A percentile compares a stretch with the other conserved stretches of the same genome.
Evolutionary conservation across 2,888 invertebrate species (phyloP).

Genomic region (Melinaea menophilus): DNA sequence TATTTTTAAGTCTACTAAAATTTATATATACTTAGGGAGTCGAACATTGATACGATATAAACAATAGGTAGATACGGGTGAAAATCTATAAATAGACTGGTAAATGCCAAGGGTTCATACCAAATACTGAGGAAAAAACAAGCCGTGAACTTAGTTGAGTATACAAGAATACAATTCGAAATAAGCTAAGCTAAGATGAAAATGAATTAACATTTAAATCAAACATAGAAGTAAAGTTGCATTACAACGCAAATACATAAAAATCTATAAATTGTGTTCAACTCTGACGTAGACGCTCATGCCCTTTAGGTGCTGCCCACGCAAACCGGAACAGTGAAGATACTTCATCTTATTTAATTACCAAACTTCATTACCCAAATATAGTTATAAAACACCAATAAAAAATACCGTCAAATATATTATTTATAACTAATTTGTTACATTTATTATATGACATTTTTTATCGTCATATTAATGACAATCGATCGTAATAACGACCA

Average conservation of each 20-base stretch:
- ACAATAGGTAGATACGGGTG: background rate
- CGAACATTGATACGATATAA: too few relatives aligned
- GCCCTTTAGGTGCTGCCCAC: constrained; percentile 64
- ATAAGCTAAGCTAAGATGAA: background rate
- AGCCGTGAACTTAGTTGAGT: background rate
- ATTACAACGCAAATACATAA: constrained; percentile 15
- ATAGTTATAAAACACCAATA: background rate
- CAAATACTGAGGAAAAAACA: background rate
- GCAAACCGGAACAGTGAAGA: constrained; percentile 37
- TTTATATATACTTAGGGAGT: too few relatives aligned
- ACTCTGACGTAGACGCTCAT: constrained; percentile 62
- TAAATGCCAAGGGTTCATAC: constrained; percentile 2
- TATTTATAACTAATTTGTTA: background rate
- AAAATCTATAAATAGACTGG: constrained; percentile 22
- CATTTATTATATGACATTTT: background rate
- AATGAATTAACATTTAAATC: background rate
- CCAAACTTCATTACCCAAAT: background rate
- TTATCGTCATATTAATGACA: background rate
- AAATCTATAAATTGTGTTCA: constrained; percentile 27
- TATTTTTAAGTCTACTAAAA: too few relatives aligned
- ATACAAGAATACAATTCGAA: background rate
- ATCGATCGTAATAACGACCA: too few relatives aligned
- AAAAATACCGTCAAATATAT: background rate
- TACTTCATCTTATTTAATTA: constrained; percentile 21
- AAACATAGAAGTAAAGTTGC: constrained; percentile 1